Conservation (phyloP, 2,888 invertebrate species). For the Polylopha cassiicola region DNA sequence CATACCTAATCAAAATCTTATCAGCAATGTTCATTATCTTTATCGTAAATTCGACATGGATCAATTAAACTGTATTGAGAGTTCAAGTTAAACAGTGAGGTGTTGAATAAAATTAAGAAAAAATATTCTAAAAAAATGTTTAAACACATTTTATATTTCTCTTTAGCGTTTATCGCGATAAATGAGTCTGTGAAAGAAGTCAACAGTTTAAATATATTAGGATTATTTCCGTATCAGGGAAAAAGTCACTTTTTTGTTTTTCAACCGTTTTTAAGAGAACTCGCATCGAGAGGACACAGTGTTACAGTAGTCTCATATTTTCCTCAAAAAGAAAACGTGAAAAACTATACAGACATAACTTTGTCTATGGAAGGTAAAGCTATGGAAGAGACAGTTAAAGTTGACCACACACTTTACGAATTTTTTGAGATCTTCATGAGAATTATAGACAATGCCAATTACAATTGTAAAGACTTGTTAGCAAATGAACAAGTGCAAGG, state of each 20-base stretch:
- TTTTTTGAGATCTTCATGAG: conserved; percentile 33
- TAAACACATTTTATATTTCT: no score
- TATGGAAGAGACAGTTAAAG: conserved; percentile 33
- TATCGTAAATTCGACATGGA: no score
- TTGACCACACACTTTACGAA: conserved; percentile 26
- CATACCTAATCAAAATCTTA: no score
- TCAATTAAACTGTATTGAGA: no score
- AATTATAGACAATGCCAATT: conserved; percentile 32
- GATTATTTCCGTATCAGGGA: conserved; percentile 80
- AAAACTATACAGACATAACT: conserved; percentile 55
- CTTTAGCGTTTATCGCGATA: no score
- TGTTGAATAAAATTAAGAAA: no score
- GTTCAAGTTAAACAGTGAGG: no score
- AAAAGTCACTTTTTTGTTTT: conserved; percentile 83
- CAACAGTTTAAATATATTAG: conserved; percentile 72
- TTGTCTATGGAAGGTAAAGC: conserved; percentile 41
- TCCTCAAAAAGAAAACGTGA: conserved; percentile 55
- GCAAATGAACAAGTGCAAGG: conserved; percentile 47
- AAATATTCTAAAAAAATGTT: no score
- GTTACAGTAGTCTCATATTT: conserved; percentile 82
- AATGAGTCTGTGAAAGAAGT: no score
- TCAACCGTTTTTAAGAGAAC: conserved; percentile 73
- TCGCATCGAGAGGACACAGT: conserved; percentile 79
- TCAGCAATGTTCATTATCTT: no score
- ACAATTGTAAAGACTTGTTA: conserved; percentile 45